Percentiles rank a stretch among this genome's conserved stretches.
Conservation (phyloP, 2,113 vertebrate species). For the Burhinus bistriatus region DNA sequence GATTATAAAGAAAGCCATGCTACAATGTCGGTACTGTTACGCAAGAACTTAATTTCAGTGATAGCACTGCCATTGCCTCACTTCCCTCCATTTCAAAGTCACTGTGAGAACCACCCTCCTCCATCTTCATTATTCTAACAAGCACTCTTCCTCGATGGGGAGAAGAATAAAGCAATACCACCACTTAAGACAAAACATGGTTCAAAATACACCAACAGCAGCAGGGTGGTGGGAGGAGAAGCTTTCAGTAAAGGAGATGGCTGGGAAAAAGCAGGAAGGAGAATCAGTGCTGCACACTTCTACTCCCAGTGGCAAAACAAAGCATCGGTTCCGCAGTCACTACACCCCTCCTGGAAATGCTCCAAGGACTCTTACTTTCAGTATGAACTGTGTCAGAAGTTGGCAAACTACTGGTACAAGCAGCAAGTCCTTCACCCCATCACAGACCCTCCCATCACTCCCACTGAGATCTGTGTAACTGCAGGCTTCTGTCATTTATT, state of each 20-base stretch:
- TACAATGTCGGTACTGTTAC: background rate
- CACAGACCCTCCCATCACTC: background rate
- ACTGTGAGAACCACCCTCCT: background rate
- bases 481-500: background rate
- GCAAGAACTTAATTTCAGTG: background rate
- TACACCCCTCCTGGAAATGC: background rate
- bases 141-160: background rate
- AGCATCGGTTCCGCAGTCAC: rapidly evolving
- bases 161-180: background rate
- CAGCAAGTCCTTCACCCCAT: background rate
- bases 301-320: background rate
- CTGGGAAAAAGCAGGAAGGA: background rate
- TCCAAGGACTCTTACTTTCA: background rate
- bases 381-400: rapidly evolving
- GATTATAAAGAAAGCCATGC: background rate
- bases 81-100: background rate
- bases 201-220: background rate
- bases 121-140: background rate
- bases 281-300: background rate
- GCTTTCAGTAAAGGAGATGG: background rate
- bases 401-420: background rate
- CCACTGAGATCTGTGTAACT: background rate
- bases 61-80: background rate
- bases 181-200: rapidly evolving
- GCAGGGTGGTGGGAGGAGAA: background rate